A percentile compares a stretch with the other conserved stretches of the same genome.
These are phyloP conservation scores for Hesperophylax magnus DNA, from an alignment of 1,140 invertebrate species.

Conservation along the genomic window DNA sequence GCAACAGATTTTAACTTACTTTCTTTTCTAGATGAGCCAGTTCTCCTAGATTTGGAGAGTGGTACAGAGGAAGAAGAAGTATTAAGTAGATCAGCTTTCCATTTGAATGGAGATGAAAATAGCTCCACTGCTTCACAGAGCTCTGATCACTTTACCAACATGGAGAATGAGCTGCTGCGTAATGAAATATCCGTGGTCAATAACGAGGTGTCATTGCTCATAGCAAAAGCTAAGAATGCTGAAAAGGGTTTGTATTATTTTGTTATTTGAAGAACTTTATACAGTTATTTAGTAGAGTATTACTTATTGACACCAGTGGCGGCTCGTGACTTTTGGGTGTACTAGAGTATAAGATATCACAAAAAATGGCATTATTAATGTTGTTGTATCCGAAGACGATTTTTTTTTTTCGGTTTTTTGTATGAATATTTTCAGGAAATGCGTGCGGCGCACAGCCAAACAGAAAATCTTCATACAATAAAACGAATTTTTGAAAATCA, in stretches of 20 bases:
- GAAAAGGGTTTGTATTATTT: conserved; percentile 67
- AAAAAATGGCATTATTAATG: no score
- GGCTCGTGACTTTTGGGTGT: no score
- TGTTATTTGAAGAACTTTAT: conserved; percentile 10
- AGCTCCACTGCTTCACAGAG: conserved; percentile 8
- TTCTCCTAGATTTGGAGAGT: conserved; percentile 5
- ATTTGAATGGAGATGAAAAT: conserved; percentile 27
- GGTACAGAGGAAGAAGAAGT: neutral
- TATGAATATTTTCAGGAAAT: no score
- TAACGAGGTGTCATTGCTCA: conserved; percentile 71
- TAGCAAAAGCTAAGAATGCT: conserved; percentile 69
- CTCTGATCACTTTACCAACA: conserved; percentile 40
- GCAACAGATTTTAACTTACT: no score
- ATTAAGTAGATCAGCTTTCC: conserved; percentile 8
- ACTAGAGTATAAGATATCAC: no score
- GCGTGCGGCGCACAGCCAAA: no score
- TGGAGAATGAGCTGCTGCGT: conserved; percentile 66
- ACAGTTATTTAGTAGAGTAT: no score
- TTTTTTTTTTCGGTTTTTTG: no score
- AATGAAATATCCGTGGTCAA: conserved; percentile 74
- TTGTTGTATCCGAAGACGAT: no score
- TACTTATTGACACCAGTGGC: no score
- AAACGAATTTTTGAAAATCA: no score
- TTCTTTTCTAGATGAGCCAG: conserved; percentile 17
- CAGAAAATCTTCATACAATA: no score